These are phyloP conservation scores for Dicycla oo DNA, from an alignment of 2,888 invertebrate species.

Conservation along the genomic window DNA sequence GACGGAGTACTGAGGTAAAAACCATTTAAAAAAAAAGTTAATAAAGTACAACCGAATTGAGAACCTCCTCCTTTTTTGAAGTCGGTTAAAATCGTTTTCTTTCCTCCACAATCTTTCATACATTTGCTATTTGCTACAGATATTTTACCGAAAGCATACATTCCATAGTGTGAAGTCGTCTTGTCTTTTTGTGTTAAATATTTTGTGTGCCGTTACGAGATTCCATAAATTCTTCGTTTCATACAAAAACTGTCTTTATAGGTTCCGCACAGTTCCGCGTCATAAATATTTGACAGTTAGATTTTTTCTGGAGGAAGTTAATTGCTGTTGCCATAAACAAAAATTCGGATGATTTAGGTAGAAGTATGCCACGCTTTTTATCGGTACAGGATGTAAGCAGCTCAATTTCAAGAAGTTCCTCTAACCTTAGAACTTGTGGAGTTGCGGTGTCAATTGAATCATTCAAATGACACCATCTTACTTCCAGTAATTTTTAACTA, in stretches of 20 bases:
- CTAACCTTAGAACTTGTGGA: neutral
- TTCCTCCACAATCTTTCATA: neutral
- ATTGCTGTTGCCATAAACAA: slow-evolving; percentile 65
- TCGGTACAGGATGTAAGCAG: slow-evolving; percentile 39
- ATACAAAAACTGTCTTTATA: slow-evolving; percentile 55
- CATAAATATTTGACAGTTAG: slow-evolving; percentile 66
- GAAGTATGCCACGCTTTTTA: slow-evolving; percentile 41
- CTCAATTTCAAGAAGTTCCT: slow-evolving; percentile 3
- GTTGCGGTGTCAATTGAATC: neutral
- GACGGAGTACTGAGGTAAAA: no score
- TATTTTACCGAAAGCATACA: slow-evolving; percentile 29
- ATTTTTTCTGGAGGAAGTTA: slow-evolving; percentile 56
- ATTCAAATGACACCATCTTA: neutral
- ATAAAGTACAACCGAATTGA: no score
- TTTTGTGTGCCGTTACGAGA: slow-evolving; percentile 58
- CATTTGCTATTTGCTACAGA: neutral
- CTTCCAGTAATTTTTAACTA: neutral
- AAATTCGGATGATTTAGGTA: slow-evolving; percentile 52
- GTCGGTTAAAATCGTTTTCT: neutral
- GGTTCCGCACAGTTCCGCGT: slow-evolving; percentile 67
- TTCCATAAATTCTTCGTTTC: slow-evolving; percentile 53
- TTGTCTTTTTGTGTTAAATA: slow-evolving; percentile 59
- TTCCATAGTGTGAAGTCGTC: slow-evolving; percentile 56
- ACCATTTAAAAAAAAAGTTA: no score
- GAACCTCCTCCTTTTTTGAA: no score